Evolutionary conservation across 2,113 vertebrate genomes (phyloP).

Genomic region (Bungarus multicinctus): DNA sequence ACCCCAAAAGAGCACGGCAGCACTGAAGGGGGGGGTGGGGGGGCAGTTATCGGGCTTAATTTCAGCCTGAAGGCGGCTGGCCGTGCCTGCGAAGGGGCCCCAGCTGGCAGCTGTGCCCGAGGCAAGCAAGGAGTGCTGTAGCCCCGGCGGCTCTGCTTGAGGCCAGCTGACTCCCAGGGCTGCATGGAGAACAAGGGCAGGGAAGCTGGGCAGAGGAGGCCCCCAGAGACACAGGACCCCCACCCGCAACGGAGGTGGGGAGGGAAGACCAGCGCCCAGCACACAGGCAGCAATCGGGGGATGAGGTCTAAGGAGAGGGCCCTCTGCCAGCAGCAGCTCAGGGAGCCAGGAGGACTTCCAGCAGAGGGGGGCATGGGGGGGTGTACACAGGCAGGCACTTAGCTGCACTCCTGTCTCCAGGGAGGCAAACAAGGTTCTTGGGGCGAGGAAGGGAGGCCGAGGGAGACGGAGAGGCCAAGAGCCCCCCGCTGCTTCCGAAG

Average conservation of each 20-base stretch:
- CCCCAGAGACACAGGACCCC: not conserved
- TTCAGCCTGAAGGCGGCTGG: conserved; percentile 59
- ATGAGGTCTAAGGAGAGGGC: conserved; percentile 30
- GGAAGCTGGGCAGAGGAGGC: not conserved
- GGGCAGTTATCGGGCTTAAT: conserved; percentile 45
- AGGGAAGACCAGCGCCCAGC: conserved; percentile 17
- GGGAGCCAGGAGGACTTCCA: conserved; percentile 24
- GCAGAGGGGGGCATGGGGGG: conserved; percentile 9
- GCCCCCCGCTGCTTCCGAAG: not conserved
- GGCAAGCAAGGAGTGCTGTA: not conserved
- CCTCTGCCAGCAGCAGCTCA: conserved; percentile 24
- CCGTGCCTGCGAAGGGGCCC: conserved; percentile 44
- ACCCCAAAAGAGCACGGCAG: conserved; percentile 45
- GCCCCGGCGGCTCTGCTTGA: not conserved
- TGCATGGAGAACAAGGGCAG: not conserved
- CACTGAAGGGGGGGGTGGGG: conserved; percentile 45
- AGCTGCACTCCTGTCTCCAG: not conserved
- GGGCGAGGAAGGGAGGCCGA: rapidly evolving
- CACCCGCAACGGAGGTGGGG: not conserved
- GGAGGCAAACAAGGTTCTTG: conserved; percentile 2
- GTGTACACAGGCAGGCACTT: not conserved
- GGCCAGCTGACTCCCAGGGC: not conserved
- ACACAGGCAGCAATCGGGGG: conserved; percentile 38
- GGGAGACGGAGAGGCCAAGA: not conserved
- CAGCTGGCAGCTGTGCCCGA: not conserved